Conservation (phyloP, 2,797 vertebrate species). For the Syngnathus acus region DNA sequence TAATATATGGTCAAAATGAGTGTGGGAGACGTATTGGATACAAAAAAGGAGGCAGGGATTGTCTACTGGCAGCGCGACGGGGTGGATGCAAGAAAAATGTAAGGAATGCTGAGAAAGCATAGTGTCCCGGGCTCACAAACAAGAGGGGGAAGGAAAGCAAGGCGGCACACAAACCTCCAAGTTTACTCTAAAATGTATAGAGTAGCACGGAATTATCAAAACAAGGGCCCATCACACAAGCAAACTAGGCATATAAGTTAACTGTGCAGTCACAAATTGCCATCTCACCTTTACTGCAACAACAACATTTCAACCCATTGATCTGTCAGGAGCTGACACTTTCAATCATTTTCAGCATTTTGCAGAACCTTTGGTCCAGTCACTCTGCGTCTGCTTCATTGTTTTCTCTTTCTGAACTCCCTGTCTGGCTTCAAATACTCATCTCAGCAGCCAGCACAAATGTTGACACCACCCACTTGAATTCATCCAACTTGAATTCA, state of each 20-base stretch:
- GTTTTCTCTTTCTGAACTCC: slow-evolving; percentile 38
- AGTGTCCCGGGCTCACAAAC: slow-evolving; percentile 34
- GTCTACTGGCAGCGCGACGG: slow-evolving; percentile 53
- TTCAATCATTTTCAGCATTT: slow-evolving; percentile 15
- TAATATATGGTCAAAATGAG: slow-evolving; percentile 24
- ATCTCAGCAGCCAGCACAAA: slow-evolving; percentile 35
- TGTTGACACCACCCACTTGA: slow-evolving; percentile 42
- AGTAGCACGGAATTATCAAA: neutral
- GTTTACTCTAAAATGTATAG: neutral
- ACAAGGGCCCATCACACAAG: neutral
- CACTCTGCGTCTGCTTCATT: slow-evolving; percentile 38
- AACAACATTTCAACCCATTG: slow-evolving; percentile 15
- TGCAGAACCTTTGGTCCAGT: slow-evolving; percentile 38
- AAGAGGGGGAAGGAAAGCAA: slow-evolving; percentile 45
- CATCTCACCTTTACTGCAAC: slow-evolving; percentile 8
- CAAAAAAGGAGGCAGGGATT: slow-evolving; percentile 49
- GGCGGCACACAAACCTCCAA: slow-evolving; percentile 26
- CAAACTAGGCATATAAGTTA: neutral
- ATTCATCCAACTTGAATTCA: slow-evolving; percentile 20
- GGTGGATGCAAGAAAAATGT: slow-evolving; percentile 63
- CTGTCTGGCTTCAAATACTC: slow-evolving; percentile 31
- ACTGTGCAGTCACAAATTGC: slow-evolving; percentile 4
- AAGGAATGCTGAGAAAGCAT: slow-evolving; percentile 67
- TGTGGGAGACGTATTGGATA: slow-evolving; percentile 29
- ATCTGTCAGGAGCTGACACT: slow-evolving; percentile 26